phyloP scores from a whole-genome alignment of 2,888 invertebrate genomes.

The Rugalucina vietnamica region DNA sequence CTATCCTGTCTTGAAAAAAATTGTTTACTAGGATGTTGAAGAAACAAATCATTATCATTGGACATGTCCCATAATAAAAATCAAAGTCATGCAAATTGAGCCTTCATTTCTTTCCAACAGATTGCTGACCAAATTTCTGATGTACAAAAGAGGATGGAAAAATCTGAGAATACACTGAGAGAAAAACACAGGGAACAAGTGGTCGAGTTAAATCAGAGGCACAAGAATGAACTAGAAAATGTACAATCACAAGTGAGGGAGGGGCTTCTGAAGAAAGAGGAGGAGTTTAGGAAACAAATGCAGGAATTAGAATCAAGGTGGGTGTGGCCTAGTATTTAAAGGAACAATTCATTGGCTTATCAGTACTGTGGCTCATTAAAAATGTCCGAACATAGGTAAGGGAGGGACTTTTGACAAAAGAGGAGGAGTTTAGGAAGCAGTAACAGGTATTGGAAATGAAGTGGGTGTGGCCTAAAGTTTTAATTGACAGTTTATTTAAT shows the following conservation, averaged over 20 bases:
- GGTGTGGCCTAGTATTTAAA: conserved; percentile 25
- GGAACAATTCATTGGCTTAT: neutral
- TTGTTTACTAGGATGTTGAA: too few relatives aligned
- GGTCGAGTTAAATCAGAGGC: conserved; percentile 72
- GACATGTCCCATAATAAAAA: too few relatives aligned
- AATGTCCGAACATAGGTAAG: too few relatives aligned
- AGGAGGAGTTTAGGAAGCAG: conserved; percentile 72
- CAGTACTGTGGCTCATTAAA: too few relatives aligned
- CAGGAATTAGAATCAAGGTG: conserved; percentile 74
- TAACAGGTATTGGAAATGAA: conserved; percentile 71
- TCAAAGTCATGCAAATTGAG: too few relatives aligned
- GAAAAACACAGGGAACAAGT: conserved; percentile 76
- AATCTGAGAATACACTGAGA: conserved; percentile 64
- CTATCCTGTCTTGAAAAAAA: too few relatives aligned
- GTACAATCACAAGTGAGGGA: conserved; percentile 71
- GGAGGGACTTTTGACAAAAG: conserved; percentile 71
- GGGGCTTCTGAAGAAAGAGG: conserved; percentile 73
- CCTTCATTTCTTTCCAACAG: too few relatives aligned
- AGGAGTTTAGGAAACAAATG: conserved; percentile 70
- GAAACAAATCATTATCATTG: too few relatives aligned
- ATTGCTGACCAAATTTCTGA: conserved; percentile 76
- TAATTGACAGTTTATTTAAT: too few relatives aligned
- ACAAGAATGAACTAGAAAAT: conserved; percentile 73
- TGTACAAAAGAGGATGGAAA: conserved; percentile 69
- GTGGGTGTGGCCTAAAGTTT: too few relatives aligned